These are phyloP conservation scores for Xenentodon cancila DNA, from an alignment of 2,797 vertebrate genomes.

Conservation along the genomic window DNA sequence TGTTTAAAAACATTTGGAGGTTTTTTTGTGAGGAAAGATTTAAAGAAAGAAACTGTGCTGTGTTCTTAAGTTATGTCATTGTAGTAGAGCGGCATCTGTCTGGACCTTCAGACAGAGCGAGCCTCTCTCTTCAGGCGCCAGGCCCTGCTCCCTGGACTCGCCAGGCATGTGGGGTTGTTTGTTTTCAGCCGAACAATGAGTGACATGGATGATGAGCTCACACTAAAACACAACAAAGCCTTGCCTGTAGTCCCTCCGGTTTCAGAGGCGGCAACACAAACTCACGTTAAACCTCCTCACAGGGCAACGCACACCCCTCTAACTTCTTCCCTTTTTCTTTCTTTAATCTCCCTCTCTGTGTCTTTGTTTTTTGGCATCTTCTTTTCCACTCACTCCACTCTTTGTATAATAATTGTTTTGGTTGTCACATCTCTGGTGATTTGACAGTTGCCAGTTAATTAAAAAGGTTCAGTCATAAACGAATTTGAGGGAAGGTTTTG, in stretches of 20 bases:
- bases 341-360: constrained; percentile 1
- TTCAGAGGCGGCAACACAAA: constrained; percentile 44
- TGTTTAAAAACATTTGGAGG: neutral
- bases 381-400: neutral
- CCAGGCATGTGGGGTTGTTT: constrained; percentile 64
- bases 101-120: constrained; percentile 41
- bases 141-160: constrained; percentile 42
- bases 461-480: neutral
- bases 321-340: neutral
- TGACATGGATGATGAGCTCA: constrained; percentile 78
- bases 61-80: neutral
- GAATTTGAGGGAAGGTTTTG: neutral
- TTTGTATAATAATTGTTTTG: neutral
- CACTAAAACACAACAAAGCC: constrained; percentile 64
- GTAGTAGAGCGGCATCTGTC: neutral
- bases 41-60: neutral
- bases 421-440: neutral
- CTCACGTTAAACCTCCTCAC: constrained; percentile 40
- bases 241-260: constrained; percentile 49
- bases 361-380: constrained; percentile 1
- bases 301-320: constrained; percentile 15
- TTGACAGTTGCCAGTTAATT: neutral
- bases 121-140: constrained; percentile 18
- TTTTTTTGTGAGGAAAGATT: neutral
- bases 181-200: constrained; percentile 75